Percentiles rank a stretch among this genome's conserved stretches.
These are phyloP conservation scores for Jacana jacana DNA, from an alignment of 2,113 vertebrate species.

Conservation along the genomic window DNA sequence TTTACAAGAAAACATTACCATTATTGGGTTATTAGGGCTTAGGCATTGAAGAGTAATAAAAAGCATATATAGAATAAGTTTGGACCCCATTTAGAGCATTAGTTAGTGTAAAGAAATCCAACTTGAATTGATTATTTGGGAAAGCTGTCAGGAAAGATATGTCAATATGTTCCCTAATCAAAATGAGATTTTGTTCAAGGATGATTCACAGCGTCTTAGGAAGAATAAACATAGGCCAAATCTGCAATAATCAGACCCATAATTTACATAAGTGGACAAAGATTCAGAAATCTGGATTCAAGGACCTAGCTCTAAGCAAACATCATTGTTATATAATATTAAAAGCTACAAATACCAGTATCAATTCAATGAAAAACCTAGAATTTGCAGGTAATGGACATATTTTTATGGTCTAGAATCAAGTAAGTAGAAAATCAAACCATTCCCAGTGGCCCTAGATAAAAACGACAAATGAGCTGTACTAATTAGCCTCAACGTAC, in stretches of 20 bases:
- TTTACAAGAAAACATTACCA: neutral
- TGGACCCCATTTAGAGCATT: neutral
- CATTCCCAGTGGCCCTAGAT: neutral
- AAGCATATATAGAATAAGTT: neutral
- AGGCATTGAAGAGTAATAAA: neutral
- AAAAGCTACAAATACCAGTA: neutral
- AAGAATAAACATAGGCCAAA: neutral
- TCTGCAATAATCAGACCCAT: neutral
- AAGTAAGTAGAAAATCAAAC: neutral
- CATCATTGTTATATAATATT: neutral
- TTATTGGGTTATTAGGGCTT: neutral
- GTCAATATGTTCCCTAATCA: neutral
- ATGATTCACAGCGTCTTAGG: neutral
- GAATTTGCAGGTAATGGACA: neutral
- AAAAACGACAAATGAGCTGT: neutral
- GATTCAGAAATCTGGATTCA: neutral
- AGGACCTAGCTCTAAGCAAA: neutral
- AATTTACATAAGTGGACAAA: neutral
- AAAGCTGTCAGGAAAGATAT: neutral
- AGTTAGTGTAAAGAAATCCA: neutral
- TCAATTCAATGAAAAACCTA: neutral
- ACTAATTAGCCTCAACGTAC: conserved; percentile 26
- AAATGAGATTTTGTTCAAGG: neutral
- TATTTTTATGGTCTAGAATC: neutral
- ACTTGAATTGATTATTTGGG: neutral